Conservation (phyloP, 1,140 invertebrate species). For the Archivesica marissinica region DNA sequence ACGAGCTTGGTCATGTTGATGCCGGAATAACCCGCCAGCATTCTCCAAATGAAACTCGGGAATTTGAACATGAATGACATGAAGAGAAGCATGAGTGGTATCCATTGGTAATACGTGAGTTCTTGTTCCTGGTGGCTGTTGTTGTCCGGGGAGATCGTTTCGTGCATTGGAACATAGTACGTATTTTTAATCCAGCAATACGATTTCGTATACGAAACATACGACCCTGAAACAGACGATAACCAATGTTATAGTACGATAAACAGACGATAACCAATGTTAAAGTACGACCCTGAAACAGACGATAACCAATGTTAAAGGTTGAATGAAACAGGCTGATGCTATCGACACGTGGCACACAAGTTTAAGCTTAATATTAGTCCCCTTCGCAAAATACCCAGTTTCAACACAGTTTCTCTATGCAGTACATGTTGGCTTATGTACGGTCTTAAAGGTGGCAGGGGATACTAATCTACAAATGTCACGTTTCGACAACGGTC, state of each 20-base stretch:
- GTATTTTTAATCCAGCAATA: slow-evolving; percentile 85
- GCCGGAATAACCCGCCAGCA: slow-evolving; percentile 76
- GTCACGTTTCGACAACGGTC: too few species aligned
- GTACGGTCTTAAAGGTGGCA: too few species aligned
- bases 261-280: too few species aligned
- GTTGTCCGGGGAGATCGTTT: slow-evolving; percentile 76
- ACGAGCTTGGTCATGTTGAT: slow-evolving; percentile 80
- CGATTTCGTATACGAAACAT: slow-evolving; percentile 83
- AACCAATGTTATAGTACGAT: neutral
- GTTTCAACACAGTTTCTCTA: too few species aligned
- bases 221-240: slow-evolving; percentile 79
- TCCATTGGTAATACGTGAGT: slow-evolving; percentile 83
- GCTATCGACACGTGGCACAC: too few species aligned
- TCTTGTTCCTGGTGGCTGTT: slow-evolving; percentile 72
- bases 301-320: too few species aligned
- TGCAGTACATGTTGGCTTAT: too few species aligned
- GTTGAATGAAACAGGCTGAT: too few species aligned
- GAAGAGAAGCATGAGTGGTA: slow-evolving; percentile 81
- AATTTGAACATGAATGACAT: slow-evolving; percentile 82
- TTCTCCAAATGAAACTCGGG: slow-evolving; percentile 80
- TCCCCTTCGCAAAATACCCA: too few species aligned
- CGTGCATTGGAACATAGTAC: slow-evolving; percentile 84
- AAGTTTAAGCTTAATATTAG: too few species aligned
- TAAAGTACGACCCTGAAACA: too few species aligned
- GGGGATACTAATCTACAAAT: too few species aligned